A percentile compares a stretch with the other conserved stretches of the same genome.
phyloP scores from a whole-genome alignment of 2,888 invertebrate genomes.

The Capitulum mitella region DNA sequence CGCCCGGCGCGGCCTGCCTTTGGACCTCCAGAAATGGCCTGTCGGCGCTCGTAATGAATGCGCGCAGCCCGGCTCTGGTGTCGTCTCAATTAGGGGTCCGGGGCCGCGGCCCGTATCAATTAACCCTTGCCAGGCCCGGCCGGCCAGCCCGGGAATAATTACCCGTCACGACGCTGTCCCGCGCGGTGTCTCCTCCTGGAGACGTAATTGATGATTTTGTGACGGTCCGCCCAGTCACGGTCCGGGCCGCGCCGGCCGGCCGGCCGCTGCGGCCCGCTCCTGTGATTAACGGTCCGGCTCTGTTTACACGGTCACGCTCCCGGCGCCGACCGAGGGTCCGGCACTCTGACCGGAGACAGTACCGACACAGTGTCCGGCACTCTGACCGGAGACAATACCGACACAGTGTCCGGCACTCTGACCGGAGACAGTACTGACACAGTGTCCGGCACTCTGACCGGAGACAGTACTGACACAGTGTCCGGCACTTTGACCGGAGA shows the following conservation, averaged over 20 bases:
- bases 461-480: too few species aligned
- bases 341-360: too few species aligned
- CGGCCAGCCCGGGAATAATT: background rate
- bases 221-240: background rate
- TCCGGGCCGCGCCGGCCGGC: too few species aligned
- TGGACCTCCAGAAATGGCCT: background rate
- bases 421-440: too few species aligned
- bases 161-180: background rate
- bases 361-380: too few species aligned
- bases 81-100: conserved; percentile 19
- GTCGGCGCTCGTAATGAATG: conserved; percentile 6
- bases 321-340: too few species aligned
- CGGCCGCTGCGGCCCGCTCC: background rate
- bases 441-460: too few species aligned
- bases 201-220: background rate
- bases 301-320: too few species aligned
- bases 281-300: background rate
- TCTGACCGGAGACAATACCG: too few species aligned
- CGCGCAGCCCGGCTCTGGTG: background rate
- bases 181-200: background rate
- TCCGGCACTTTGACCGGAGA: too few species aligned
- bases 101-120: background rate
- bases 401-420: too few species aligned
- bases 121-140: background rate
- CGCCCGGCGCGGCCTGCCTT: background rate